phyloP scores from a whole-genome alignment of 2,797 vertebrate species.

The Rhinogobio ventralis region DNA sequence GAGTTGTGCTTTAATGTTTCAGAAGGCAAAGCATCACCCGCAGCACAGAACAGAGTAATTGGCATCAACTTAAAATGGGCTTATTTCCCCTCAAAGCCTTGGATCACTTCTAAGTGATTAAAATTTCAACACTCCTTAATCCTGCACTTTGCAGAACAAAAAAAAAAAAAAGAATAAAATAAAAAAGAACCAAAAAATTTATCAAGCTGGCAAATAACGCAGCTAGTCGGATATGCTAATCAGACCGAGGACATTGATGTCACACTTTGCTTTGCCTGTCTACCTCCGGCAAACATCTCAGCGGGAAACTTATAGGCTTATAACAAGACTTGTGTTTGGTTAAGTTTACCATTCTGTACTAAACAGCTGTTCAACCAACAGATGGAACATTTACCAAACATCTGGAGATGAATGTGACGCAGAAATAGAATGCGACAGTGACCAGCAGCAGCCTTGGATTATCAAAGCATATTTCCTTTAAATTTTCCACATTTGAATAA shows the following conservation, averaged over 20 bases:
- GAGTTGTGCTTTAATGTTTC: slow-evolving; percentile 31
- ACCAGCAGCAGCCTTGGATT: background rate
- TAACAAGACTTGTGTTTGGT: slow-evolving; percentile 13
- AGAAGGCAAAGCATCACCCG: slow-evolving; percentile 28
- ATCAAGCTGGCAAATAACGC: background rate
- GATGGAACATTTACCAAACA: background rate
- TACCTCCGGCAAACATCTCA: slow-evolving; percentile 10
- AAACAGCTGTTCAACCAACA: slow-evolving; percentile 14
- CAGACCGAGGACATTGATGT: background rate
- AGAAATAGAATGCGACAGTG: background rate
- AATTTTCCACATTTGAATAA: background rate
- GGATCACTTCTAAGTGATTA: slow-evolving; percentile 31
- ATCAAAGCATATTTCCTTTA: background rate
- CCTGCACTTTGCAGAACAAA: slow-evolving; percentile 1
- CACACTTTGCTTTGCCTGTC: slow-evolving; percentile 7
- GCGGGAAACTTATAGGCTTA: background rate
- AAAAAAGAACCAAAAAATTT: background rate
- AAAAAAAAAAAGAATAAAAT: slow-evolving; percentile 9
- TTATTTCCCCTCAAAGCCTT: slow-evolving; percentile 37
- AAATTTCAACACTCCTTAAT: slow-evolving; percentile 37
- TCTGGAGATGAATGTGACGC: background rate
- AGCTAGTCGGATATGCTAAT: slow-evolving; percentile 9
- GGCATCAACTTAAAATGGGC: slow-evolving; percentile 43
- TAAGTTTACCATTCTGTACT: background rate
- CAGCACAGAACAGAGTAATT: slow-evolving; percentile 41